A percentile compares a stretch with the other conserved stretches of the same genome.
Evolutionary conservation across 2,113 vertebrate genomes (phyloP).

Genomic region (Melierax canorus): DNA sequence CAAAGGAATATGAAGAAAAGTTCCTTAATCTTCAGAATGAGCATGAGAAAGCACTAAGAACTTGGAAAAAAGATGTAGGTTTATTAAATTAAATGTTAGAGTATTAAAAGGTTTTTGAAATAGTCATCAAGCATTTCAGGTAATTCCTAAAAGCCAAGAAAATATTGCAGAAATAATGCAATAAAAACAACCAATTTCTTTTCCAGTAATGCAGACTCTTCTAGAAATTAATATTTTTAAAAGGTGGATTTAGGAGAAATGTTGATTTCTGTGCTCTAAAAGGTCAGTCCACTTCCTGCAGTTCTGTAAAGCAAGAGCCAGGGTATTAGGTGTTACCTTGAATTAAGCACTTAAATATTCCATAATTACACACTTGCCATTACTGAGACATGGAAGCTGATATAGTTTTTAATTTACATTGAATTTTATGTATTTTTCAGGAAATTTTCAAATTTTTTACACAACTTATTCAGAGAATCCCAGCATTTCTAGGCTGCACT

Average conservation of each 20-base stretch:
- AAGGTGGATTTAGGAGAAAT: slow-evolving; percentile 25
- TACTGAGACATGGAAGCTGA: background rate
- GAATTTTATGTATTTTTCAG: background rate
- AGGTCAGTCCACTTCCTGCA: background rate
- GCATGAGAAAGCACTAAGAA: slow-evolving; percentile 73
- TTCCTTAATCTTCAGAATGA: slow-evolving; percentile 83
- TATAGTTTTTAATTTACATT: background rate
- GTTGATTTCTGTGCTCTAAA: background rate
- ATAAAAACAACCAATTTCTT: background rate
- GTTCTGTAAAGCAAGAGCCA: background rate
- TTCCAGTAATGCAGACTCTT: background rate
- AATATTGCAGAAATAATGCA: slow-evolving; percentile 46
- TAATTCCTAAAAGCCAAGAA: slow-evolving; percentile 60
- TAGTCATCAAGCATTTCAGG: slow-evolving; percentile 33
- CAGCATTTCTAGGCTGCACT: background rate
- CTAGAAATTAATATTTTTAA: slow-evolving; percentile 3
- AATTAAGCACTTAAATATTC: background rate
- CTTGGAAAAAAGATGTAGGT: slow-evolving; percentile 85
- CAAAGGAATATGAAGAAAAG: slow-evolving; percentile 85
- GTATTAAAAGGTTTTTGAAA: slow-evolving; percentile 57
- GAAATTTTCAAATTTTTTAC: background rate
- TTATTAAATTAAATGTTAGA: slow-evolving; percentile 65
- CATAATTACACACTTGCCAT: background rate
- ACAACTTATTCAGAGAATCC: background rate
- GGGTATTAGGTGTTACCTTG: background rate